phyloP scores from a whole-genome alignment of 2,888 invertebrate genomes.

The Chloromyia formosa region DNA sequence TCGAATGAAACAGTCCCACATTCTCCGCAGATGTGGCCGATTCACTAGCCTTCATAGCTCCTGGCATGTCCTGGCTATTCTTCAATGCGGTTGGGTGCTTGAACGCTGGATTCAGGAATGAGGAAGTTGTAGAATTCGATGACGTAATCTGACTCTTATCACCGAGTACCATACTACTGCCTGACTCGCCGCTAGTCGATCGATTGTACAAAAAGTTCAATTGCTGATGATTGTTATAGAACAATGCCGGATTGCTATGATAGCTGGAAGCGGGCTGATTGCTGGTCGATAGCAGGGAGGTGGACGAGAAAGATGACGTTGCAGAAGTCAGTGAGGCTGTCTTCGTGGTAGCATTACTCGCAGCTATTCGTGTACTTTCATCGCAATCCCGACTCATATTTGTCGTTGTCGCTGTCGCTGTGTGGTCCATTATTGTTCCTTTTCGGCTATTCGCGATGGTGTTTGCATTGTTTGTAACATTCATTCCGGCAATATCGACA shows the following conservation, averaged over 20 bases:
- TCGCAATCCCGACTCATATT: background rate
- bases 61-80: background rate
- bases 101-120: background rate
- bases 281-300: background rate
- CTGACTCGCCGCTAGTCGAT: background rate
- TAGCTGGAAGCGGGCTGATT: slow-evolving; percentile 41
- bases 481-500: background rate
- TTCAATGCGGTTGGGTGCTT: background rate
- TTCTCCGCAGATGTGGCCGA: background rate
- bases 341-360: slow-evolving; percentile 55
- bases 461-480: background rate
- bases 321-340: background rate
- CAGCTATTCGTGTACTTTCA: slow-evolving; percentile 29
- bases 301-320: background rate
- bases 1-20: background rate
- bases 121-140: background rate
- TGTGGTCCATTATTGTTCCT: slow-evolving; percentile 36
- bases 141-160: slow-evolving; percentile 5
- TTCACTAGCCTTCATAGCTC: background rate
- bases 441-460: slow-evolving; percentile 5
- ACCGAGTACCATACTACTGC: background rate
- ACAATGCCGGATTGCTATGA: slow-evolving; percentile 35
- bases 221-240: slow-evolving; percentile 44
- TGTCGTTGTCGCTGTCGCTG: slow-evolving; percentile 21
- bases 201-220: slow-evolving; percentile 42